Evolutionary conservation across 2,888 invertebrate species (phyloP).

Genomic region (Oscheius myriophilus): DNA sequence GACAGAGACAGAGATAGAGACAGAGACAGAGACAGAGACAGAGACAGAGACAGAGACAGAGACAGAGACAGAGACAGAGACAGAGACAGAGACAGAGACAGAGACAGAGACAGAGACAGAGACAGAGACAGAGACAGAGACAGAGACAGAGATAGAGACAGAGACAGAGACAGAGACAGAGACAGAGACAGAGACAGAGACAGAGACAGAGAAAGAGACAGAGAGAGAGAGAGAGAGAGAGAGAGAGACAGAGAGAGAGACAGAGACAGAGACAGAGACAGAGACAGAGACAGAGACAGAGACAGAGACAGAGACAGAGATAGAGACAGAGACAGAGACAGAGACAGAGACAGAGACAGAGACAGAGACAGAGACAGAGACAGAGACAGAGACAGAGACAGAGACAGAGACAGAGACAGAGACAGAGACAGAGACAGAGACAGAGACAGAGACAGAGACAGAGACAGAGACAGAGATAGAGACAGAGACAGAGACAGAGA

Average conservation of each 20-base stretch:
- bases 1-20: neutral
- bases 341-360: neutral
- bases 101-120: neutral
- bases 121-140: neutral
- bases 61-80: neutral
- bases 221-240: neutral
- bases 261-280: neutral
- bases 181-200: neutral
- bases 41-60: neutral
- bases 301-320: neutral
- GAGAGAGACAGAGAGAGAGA: too few relatives aligned
- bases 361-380: neutral
- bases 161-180: neutral
- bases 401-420: neutral
- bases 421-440: neutral
- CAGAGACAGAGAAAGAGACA: neutral
- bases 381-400: too few relatives aligned
- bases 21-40: neutral
- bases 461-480: neutral
- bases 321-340: too few relatives aligned
- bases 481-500: too few relatives aligned
- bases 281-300: neutral
- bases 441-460: neutral
- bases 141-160: too few relatives aligned
- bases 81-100: too few relatives aligned